phyloP scores from a whole-genome alignment of 2,797 vertebrate genomes.

The Miichthys miiuy region DNA sequence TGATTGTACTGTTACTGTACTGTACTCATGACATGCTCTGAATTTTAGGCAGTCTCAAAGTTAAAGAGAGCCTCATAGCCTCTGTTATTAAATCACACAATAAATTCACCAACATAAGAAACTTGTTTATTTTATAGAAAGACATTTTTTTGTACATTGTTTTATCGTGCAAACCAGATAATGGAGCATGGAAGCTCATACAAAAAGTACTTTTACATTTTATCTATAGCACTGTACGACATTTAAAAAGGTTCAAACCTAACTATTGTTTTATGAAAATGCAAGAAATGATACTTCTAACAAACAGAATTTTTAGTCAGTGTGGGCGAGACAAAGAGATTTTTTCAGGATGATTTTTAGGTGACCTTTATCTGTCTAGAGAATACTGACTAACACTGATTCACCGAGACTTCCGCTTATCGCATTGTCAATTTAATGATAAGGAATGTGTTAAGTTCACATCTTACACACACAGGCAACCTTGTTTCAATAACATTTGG shows the following conservation, averaged over 20 bases:
- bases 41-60: neutral
- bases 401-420: neutral
- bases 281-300: neutral
- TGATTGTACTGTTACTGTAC: neutral
- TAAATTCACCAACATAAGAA: neutral
- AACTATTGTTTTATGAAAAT: neutral
- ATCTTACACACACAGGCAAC: neutral
- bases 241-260: neutral
- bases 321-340: neutral
- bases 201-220: slow-evolving; percentile 2
- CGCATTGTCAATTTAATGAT: neutral
- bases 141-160: neutral
- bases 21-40: neutral
- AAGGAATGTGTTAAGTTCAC: slow-evolving; percentile 3
- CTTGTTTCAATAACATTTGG: slow-evolving; percentile 10
- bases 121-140: neutral
- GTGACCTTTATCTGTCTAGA: neutral
- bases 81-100: neutral
- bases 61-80: neutral
- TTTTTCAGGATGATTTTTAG: neutral
- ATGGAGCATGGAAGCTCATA: neutral
- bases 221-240: neutral
- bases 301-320: no score
- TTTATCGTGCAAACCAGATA: neutral
- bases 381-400: neutral